A percentile compares a stretch with the other conserved stretches of the same genome.
phyloP scores from a whole-genome alignment of 1,140 invertebrate genomes.

The Ectropis grisescens region DNA sequence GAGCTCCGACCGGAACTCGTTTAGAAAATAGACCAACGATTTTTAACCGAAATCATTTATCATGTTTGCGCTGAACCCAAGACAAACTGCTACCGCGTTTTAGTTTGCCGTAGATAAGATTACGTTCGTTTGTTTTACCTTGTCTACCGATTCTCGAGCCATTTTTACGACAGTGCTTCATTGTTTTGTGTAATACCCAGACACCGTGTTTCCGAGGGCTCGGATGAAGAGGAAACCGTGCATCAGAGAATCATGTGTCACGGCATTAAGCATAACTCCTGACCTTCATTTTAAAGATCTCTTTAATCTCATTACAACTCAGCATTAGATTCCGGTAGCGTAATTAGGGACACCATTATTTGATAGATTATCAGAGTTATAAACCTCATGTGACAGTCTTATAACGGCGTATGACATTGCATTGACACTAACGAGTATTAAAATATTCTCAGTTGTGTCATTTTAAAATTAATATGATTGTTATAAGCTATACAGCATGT shows the following conservation, averaged over 20 bases:
- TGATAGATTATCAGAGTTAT: no score
- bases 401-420: no score
- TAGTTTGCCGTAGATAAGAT: slow-evolving; percentile 66
- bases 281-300: no score
- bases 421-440: no score
- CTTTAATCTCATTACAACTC: no score
- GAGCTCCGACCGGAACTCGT: slow-evolving; percentile 56
- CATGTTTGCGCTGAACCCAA: slow-evolving; percentile 66
- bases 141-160: slow-evolving; percentile 57
- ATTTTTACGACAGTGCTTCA: slow-evolving; percentile 59
- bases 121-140: slow-evolving; percentile 59
- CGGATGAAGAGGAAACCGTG: slow-evolving; percentile 23
- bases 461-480: no score
- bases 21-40: slow-evolving; percentile 56
- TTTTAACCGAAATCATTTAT: slow-evolving; percentile 67
- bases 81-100: slow-evolving; percentile 67
- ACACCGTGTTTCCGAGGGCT: slow-evolving; percentile 25
- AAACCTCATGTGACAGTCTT: no score
- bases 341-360: no score
- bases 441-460: no score
- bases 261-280: no score
- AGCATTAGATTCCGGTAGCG: no score
- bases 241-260: not conserved
- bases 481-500: no score
- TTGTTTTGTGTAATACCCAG: slow-evolving; percentile 40